Percentiles rank a stretch among this genome's conserved stretches.
These are phyloP conservation scores for Theristus sp. DNA, from an alignment of 2,888 invertebrate species.

Conservation along the genomic window DNA sequence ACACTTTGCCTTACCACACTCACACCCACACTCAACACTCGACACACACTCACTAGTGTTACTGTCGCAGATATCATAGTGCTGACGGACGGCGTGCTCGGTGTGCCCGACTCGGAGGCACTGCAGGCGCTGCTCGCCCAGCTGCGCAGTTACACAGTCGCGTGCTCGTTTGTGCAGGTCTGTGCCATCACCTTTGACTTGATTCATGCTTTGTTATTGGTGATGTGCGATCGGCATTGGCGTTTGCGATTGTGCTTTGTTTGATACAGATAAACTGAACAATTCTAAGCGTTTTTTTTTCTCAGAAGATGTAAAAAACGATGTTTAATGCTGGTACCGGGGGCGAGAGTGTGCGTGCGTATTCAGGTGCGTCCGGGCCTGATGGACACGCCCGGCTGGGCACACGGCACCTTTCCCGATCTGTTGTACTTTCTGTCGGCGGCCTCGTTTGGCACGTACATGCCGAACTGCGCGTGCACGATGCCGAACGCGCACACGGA, in stretches of 20 bases:
- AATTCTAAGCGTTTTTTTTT: neutral
- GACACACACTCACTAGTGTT: neutral
- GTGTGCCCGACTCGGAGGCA: conserved; percentile 49
- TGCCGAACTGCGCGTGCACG: conserved; percentile 10
- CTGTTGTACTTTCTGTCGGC: conserved; percentile 53
- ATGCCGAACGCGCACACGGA: neutral
- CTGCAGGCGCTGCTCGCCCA: conserved; percentile 53
- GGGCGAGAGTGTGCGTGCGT: too few species aligned
- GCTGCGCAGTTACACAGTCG: conserved; percentile 50
- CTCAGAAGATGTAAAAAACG: too few species aligned
- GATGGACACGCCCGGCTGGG: conserved; percentile 36
- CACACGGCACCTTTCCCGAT: conserved; percentile 51
- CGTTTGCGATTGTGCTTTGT: neutral
- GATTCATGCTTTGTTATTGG: neutral
- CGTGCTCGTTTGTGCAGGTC: conserved; percentile 52
- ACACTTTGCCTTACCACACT: too few species aligned
- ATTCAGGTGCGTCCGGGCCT: neutral
- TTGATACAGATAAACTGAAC: neutral
- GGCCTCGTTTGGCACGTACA: conserved; percentile 52
- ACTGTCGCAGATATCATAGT: conserved; percentile 30
- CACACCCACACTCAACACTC: too few species aligned
- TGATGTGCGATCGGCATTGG: neutral
- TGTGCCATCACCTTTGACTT: neutral
- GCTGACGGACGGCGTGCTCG: conserved; percentile 49
- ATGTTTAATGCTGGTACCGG: too few species aligned